Conservation (phyloP, 1,140 invertebrate genomes). For the Harpegnathos saltator region DNA sequence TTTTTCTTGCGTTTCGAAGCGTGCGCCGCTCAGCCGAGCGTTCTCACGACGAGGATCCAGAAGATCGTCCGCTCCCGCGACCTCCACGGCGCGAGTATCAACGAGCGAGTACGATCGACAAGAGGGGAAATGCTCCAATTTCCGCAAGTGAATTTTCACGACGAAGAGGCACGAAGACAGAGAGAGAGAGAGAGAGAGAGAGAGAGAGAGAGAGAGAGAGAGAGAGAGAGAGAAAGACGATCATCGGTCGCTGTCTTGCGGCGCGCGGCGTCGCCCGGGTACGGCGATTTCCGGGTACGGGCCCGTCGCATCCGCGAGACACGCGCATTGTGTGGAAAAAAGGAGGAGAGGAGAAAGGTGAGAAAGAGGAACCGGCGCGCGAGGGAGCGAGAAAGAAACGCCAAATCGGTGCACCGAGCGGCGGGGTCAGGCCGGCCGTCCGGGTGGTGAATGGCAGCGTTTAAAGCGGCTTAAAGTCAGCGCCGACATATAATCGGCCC, state of each 20-base stretch:
- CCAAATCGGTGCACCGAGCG: constrained; percentile 63
- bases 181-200: no score
- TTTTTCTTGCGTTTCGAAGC: no score
- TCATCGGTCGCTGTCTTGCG: not conserved
- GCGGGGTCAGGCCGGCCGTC: constrained; percentile 56
- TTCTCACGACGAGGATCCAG: no score
- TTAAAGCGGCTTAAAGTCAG: constrained; percentile 76
- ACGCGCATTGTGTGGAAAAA: constrained; percentile 15
- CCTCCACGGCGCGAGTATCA: no score
- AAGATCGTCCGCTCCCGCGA: no score
- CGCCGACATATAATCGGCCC: constrained; percentile 73
- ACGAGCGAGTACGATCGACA: no score
- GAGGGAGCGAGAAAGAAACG: constrained; percentile 9
- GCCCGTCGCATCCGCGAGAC: not conserved
- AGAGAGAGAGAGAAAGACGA: not conserved
- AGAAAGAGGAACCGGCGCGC: not conserved
- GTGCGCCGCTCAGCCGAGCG: no score
- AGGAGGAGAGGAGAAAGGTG: not conserved
- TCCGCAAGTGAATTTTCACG: no score
- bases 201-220: no score
- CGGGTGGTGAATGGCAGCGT: constrained; percentile 70
- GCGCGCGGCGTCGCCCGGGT: no score
- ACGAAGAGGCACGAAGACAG: no score
- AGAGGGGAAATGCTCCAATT: no score
- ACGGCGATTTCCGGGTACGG: constrained; percentile 26